Conservation (phyloP, 2,797 vertebrate genomes). For the Halcyon badia region DNA sequence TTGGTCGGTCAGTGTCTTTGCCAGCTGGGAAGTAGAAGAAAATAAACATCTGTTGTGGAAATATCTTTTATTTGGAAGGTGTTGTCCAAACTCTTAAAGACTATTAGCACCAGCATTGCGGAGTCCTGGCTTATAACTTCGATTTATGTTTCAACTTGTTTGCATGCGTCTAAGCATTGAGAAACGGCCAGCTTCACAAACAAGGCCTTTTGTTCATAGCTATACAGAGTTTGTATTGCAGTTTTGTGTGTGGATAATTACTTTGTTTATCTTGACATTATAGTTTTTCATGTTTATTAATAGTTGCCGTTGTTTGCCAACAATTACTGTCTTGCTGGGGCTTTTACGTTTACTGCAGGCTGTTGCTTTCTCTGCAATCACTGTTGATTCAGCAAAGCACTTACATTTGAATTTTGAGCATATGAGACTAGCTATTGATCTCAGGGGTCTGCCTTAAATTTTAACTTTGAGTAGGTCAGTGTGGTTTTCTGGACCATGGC, state of each 20-base stretch:
- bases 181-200: constrained; percentile 12
- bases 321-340: background rate
- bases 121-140: background rate
- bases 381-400: background rate
- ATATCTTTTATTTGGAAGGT: constrained; percentile 28
- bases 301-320: background rate
- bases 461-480: background rate
- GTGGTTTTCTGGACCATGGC: background rate
- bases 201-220: constrained; percentile 23
- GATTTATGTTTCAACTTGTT: constrained; percentile 25
- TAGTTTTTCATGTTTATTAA: background rate
- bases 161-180: background rate
- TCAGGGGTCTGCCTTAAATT: background rate
- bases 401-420: background rate
- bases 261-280: background rate
- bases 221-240: background rate
- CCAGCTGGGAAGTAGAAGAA: constrained; percentile 13
- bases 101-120: background rate
- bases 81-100: background rate
- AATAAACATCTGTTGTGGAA: constrained; percentile 33
- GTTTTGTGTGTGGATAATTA: background rate
- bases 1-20: background rate
- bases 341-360: background rate
- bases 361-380: background rate
- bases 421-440: background rate